These are phyloP conservation scores for Carcharodon carcharias DNA, from an alignment of 2,797 vertebrate genomes.

Conservation along the genomic window DNA sequence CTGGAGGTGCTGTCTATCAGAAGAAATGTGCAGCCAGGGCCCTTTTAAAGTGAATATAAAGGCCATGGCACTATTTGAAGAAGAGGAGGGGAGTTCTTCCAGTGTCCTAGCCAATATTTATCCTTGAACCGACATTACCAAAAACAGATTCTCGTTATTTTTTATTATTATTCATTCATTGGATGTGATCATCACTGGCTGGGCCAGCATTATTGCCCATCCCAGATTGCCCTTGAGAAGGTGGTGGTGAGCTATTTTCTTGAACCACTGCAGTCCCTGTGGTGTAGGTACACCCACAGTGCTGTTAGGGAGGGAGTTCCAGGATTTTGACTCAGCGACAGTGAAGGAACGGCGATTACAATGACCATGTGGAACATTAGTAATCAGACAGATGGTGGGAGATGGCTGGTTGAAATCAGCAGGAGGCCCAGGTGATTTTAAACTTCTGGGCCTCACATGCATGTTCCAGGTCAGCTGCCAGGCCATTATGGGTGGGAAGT, in stretches of 20 bases:
- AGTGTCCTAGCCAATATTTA: background rate
- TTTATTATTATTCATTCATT: too few species aligned
- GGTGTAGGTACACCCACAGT: too few species aligned
- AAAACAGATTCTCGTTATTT: background rate
- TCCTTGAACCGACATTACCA: background rate
- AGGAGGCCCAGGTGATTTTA: background rate
- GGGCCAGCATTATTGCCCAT: too few species aligned
- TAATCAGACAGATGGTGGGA: background rate
- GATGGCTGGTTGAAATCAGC: background rate
- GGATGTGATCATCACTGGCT: too few species aligned
- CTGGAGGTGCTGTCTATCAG: background rate
- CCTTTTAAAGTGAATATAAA: background rate
- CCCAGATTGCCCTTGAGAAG: too few species aligned
- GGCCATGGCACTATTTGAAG: background rate
- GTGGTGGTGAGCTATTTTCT: too few species aligned
- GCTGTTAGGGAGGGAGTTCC: too few species aligned
- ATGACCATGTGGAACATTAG: background rate
- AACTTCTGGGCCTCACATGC: background rate
- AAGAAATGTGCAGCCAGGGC: background rate
- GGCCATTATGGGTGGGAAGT: background rate
- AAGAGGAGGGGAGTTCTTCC: background rate
- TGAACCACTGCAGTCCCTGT: too few species aligned
- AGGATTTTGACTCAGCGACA: too few species aligned
- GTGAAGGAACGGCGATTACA: too few species aligned
- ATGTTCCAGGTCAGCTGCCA: background rate